A percentile compares a stretch with the other conserved stretches of the same genome.
Evolutionary conservation across 2,888 invertebrate genomes (phyloP).

Genomic region (Hirtodrosophila trivittata): DNA sequence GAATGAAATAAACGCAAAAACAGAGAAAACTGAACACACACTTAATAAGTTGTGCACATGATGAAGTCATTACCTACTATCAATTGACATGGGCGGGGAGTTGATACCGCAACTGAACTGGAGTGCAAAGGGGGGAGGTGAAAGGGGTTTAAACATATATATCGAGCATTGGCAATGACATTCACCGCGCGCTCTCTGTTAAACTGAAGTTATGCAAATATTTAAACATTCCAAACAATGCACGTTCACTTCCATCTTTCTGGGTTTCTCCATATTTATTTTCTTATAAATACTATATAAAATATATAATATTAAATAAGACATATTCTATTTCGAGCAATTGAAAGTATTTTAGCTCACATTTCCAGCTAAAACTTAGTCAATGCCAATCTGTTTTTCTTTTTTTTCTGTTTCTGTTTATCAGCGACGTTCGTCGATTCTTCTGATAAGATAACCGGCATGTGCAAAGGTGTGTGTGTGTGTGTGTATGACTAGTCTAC

Average conservation of each 20-base stretch:
- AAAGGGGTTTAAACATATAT: not conserved
- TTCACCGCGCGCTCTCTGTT: too few species aligned
- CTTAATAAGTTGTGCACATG: conserved; percentile 47
- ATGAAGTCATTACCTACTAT: conserved; percentile 64
- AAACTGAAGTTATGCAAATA: conserved; percentile 51
- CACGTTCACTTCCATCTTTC: conserved; percentile 41
- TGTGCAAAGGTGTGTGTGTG: conserved; percentile 5
- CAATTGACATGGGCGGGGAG: conserved; percentile 38
- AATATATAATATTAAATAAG: conserved; percentile 7
- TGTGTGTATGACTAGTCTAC: not conserved
- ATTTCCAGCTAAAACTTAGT: conserved; percentile 44
- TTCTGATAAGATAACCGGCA: conserved; percentile 56
- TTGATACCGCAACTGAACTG: not conserved
- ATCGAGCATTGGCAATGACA: conserved; percentile 10
- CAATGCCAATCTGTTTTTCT: conserved; percentile 41
- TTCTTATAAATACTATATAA: too few species aligned
- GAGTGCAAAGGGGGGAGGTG: not conserved
- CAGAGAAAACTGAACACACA: conserved; percentile 22
- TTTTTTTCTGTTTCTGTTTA: conserved; percentile 31
- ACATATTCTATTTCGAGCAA: conserved; percentile 8
- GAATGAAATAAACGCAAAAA: conserved; percentile 30
- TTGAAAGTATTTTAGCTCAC: conserved; percentile 3
- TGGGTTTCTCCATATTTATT: too few species aligned
- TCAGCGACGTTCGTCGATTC: conserved; percentile 42
- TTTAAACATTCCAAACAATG: conserved; percentile 27